A percentile compares a stretch with the other conserved stretches of the same genome.
Evolutionary conservation across 2,888 invertebrate genomes (phyloP).

Genomic region (Ptychoptera albimana): DNA sequence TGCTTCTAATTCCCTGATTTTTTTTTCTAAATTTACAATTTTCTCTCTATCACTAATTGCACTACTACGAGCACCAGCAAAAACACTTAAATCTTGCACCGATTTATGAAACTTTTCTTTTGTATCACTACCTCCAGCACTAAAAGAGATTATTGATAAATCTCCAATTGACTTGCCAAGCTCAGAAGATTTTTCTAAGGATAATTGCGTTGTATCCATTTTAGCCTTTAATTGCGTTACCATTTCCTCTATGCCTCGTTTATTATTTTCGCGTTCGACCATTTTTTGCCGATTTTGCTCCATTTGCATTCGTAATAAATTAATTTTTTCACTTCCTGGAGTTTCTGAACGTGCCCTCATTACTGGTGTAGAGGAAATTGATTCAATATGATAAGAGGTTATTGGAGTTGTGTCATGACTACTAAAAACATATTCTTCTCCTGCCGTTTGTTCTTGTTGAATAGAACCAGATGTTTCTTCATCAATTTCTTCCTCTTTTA

Average conservation of each 20-base stretch:
- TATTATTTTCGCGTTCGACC: conserved; percentile 35
- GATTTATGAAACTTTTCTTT: no score
- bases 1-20: conserved; percentile 20
- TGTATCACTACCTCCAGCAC: no score
- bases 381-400: background rate
- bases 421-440: background rate
- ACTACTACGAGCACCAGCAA: no score
- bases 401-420: background rate
- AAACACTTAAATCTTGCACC: no score
- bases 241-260: conserved; percentile 35
- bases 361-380: background rate
- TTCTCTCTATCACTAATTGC: background rate
- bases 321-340: conserved; percentile 35
- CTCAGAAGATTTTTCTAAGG: conserved; percentile 21
- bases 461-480: background rate
- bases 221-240: conserved; percentile 37
- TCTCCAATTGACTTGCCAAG: conserved; percentile 29
- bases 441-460: conserved; percentile 1
- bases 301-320: conserved; percentile 34
- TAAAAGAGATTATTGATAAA: conserved; percentile 15
- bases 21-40: conserved; percentile 18
- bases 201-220: conserved; percentile 34
- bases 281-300: conserved; percentile 37
- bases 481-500: background rate
- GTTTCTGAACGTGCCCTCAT: conserved; percentile 17